A percentile compares a stretch with the other conserved stretches of the same genome.
Conservation (phyloP, 2,797 vertebrate genomes). For the Sebastes iracundus region DNA sequence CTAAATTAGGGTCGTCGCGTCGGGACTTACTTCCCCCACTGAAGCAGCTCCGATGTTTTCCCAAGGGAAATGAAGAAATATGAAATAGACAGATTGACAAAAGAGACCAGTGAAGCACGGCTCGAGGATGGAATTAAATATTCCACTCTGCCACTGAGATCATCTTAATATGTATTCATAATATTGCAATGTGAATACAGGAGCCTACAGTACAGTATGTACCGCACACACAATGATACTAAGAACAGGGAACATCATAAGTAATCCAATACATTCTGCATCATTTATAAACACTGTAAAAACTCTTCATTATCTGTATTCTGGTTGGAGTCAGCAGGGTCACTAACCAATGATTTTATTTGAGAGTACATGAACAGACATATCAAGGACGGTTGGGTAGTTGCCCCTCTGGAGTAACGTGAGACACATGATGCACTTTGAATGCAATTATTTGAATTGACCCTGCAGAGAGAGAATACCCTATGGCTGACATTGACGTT, state of each 20-base stretch:
- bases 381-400: constrained; percentile 12
- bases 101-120: constrained; percentile 2
- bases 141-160: constrained; percentile 11
- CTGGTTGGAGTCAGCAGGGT: not conserved
- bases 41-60: constrained; percentile 13
- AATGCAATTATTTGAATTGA: constrained; percentile 35
- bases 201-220: not conserved
- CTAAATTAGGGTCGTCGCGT: constrained; percentile 23
- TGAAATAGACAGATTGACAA: constrained; percentile 17
- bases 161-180: constrained; percentile 20
- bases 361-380: constrained; percentile 8
- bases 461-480: not conserved
- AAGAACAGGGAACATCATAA: not conserved
- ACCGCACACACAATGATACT: not conserved
- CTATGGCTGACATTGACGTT: not conserved
- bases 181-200: not conserved
- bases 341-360: constrained; percentile 1
- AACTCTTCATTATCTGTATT: not conserved
- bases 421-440: constrained; percentile 22
- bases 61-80: constrained; percentile 43
- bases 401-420: constrained; percentile 2
- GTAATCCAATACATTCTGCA: not conserved
- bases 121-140: constrained; percentile 18
- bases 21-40: not conserved
- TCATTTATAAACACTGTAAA: not conserved